phyloP scores from a whole-genome alignment of 2,888 invertebrate species.

The Linnaemya vulpina region DNA sequence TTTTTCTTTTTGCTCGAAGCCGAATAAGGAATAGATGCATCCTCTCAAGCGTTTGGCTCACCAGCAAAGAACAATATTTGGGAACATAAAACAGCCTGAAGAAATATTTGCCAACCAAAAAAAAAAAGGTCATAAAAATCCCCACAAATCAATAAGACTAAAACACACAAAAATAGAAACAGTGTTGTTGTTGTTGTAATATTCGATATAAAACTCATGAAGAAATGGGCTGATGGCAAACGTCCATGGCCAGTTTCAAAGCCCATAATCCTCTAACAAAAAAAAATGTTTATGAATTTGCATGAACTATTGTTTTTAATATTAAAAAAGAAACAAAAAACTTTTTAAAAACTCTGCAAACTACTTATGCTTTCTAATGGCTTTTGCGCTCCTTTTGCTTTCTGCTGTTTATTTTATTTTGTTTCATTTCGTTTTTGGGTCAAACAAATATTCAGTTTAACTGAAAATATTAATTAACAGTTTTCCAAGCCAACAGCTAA shows the following conservation, averaged over 20 bases:
- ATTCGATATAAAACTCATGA: conserved; percentile 1
- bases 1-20: background rate
- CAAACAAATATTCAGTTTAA: background rate
- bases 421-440: too few relatives aligned
- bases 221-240: background rate
- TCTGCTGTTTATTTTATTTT: too few relatives aligned
- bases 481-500: conserved; percentile 37
- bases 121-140: background rate
- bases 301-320: too few relatives aligned
- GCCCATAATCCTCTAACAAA: too few relatives aligned
- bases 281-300: too few relatives aligned
- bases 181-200: background rate
- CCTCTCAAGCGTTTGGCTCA: background rate
- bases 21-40: background rate
- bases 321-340: too few relatives aligned
- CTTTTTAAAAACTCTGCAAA: too few relatives aligned
- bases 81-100: background rate
- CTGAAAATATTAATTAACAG: conserved; percentile 51
- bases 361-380: too few relatives aligned
- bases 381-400: too few relatives aligned
- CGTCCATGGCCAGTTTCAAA: background rate
- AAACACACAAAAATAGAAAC: background rate
- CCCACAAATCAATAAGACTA: conserved; percentile 23
- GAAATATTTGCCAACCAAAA: conserved; percentile 6
- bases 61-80: background rate